Evolutionary conservation across 2,113 vertebrate species (phyloP), one percentile per base, ranked within the genome.

Genomic region (Dermatemys mawii): DNA sequence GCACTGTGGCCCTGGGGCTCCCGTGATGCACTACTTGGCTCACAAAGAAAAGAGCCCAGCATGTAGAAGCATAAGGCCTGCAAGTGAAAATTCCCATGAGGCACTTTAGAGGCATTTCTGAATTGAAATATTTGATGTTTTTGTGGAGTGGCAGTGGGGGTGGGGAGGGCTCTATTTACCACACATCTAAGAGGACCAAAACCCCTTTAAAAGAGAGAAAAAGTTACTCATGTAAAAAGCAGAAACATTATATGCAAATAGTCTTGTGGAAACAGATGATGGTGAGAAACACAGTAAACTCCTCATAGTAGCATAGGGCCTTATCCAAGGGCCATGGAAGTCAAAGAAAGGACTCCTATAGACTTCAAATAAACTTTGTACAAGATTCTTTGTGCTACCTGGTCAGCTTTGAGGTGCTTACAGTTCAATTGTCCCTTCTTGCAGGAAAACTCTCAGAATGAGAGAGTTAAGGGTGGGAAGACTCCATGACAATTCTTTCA

Each of bases 301-400:
- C 16, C 35, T 70, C 29, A 19, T 11, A 70, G 63, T 70, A 70
- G 63, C 17, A 38, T 22, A 70, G 35, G 63, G 21, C 14, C 19
- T n/a, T 70, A 70, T 22, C 1, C 3, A n/a, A 48, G 76, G 53
- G 27, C 35, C 11, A 8, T 16, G 46, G 0, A 48, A 44, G 26
- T 41, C 27, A 54, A 44, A 49, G 60, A 29, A 76, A 55, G 3
- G 6, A 32, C 27, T 44, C 22, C 49, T 75, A 55, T 0, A 0
- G 84, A 10, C 49, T 81, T 91, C 2, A 1, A 1, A 29, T 3
- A 6, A 12, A 12, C 17, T 14, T 1, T 38, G 41, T 5, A 32
- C 32, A 8, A 5, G 11, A 50, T 29, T 70, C 82, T 46, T 57
- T 26, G 49, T 82, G 22, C 44, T 94, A 26, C 21, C 32, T 11